phyloP scores from a whole-genome alignment of 1,140 invertebrate species.

The Drosophila orosa region DNA sequence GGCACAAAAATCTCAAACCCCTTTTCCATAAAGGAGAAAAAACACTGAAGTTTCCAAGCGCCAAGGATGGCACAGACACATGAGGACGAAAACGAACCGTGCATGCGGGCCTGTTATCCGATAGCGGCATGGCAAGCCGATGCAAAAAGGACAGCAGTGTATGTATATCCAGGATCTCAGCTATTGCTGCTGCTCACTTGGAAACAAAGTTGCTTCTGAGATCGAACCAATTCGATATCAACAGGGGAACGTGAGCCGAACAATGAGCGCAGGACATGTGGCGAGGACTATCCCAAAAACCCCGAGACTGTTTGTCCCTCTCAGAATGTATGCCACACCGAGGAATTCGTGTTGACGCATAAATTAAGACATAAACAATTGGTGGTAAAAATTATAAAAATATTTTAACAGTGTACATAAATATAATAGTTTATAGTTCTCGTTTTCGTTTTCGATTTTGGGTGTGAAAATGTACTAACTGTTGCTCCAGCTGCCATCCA shows the following conservation, averaged over 20 bases:
- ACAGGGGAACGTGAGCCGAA: slow-evolving; percentile 68
- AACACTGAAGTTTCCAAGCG: slow-evolving; percentile 72
- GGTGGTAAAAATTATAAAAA: slow-evolving; percentile 53
- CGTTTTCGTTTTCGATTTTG: slow-evolving; percentile 17
- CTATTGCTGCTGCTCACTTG: slow-evolving; percentile 58
- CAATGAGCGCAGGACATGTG: slow-evolving; percentile 65
- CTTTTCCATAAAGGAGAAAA: slow-evolving; percentile 55
- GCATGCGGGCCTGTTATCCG: slow-evolving; percentile 80
- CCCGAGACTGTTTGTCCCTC: slow-evolving; percentile 7
- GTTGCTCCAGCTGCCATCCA: slow-evolving; percentile 71
- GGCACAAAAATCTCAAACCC: slow-evolving; percentile 71
- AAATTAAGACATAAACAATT: slow-evolving; percentile 71
- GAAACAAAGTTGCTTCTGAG: slow-evolving; percentile 73
- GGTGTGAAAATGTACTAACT: slow-evolving; percentile 36
- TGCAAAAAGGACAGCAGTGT: slow-evolving; percentile 10
- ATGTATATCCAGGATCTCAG: slow-evolving; percentile 40
- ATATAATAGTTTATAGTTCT: slow-evolving; percentile 5
- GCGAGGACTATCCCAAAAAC: slow-evolving; percentile 54
- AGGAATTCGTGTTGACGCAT: slow-evolving; percentile 63
- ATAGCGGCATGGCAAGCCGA: slow-evolving; percentile 62
- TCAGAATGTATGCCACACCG: slow-evolving; percentile 52
- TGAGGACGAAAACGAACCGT: slow-evolving; percentile 60
- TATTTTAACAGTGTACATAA: slow-evolving; percentile 28
- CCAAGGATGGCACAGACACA: slow-evolving; percentile 55
- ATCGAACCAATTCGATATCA: slow-evolving; percentile 80